Conservation (phyloP, 2,797 vertebrate species). For the Dromococcyx pavoninus region DNA sequence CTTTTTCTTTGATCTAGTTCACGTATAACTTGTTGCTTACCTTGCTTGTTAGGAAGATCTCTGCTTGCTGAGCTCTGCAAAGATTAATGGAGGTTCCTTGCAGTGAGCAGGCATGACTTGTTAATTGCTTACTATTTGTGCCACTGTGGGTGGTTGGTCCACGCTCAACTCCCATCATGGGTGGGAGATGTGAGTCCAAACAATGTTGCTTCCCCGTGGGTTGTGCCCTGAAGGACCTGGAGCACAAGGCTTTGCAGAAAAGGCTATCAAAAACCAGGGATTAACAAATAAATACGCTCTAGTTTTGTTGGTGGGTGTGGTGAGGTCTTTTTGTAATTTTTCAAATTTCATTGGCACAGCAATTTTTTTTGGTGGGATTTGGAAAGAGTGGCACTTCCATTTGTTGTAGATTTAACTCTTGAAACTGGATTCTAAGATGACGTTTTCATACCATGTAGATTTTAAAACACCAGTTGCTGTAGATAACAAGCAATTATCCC, state of each 20-base stretch:
- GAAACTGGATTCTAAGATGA: background rate
- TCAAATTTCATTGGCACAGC: background rate
- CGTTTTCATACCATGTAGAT: fast-evolving
- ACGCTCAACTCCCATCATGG: fast-evolving
- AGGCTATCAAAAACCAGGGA: background rate
- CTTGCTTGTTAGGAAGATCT: background rate
- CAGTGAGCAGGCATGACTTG: fast-evolving
- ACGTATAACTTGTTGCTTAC: background rate
- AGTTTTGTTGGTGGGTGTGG: too few species aligned
- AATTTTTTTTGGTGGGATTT: background rate
- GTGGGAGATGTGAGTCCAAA: fast-evolving
- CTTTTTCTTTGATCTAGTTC: background rate
- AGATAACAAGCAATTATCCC: background rate
- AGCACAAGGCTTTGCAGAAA: background rate
- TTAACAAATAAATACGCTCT: background rate
- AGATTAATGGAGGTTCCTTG: background rate
- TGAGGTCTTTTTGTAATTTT: background rate
- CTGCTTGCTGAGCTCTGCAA: background rate
- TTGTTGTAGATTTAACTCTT: background rate
- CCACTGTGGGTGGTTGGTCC: fast-evolving
- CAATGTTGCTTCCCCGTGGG: fast-evolving
- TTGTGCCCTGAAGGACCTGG: fast-evolving
- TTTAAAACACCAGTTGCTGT: background rate
- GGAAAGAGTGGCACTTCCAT: background rate
- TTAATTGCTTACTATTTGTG: too few species aligned